These are phyloP conservation scores for Oplegnathus fasciatus DNA, from an alignment of 2,113 vertebrate species.

Conservation along the genomic window DNA sequence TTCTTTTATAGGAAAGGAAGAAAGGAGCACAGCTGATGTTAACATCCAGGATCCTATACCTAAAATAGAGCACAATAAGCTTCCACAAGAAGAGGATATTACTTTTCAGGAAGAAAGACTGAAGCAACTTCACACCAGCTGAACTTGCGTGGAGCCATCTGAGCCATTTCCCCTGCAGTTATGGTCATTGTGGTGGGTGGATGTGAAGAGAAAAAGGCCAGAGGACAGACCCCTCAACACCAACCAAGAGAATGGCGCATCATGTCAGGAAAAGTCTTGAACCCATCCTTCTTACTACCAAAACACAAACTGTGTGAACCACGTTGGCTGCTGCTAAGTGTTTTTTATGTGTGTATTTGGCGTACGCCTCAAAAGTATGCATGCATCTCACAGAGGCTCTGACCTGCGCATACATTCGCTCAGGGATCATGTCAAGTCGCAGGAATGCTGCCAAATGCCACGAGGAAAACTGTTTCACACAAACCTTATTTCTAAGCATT, in stretches of 20 bases:
- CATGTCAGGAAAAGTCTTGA: conserved; percentile 10
- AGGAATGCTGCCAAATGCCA: neutral
- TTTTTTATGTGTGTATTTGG: neutral
- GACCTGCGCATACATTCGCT: neutral
- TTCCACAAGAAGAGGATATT: neutral
- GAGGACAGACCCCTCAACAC: conserved; percentile 1
- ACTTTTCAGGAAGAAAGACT: neutral
- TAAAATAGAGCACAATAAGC: neutral
- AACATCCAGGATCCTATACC: neutral
- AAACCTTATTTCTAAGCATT: neutral
- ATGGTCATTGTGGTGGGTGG: conserved; percentile 36
- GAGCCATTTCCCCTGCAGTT: conserved; percentile 7
- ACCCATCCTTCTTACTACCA: neutral
- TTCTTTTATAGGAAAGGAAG: neutral
- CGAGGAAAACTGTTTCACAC: neutral
- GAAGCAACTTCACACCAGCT: conserved; percentile 17
- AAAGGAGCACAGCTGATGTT: neutral
- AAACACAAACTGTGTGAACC: conserved; percentile 5
- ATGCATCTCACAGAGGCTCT: neutral
- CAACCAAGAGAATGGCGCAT: neutral
- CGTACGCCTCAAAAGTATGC: neutral
- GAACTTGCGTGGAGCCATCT: neutral
- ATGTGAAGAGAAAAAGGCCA: conserved; percentile 12
- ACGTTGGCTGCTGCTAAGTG: neutral
- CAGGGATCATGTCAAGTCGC: neutral